phyloP scores from a whole-genome alignment of 2,888 invertebrate genomes.

The Polydesmus complanatus region DNA sequence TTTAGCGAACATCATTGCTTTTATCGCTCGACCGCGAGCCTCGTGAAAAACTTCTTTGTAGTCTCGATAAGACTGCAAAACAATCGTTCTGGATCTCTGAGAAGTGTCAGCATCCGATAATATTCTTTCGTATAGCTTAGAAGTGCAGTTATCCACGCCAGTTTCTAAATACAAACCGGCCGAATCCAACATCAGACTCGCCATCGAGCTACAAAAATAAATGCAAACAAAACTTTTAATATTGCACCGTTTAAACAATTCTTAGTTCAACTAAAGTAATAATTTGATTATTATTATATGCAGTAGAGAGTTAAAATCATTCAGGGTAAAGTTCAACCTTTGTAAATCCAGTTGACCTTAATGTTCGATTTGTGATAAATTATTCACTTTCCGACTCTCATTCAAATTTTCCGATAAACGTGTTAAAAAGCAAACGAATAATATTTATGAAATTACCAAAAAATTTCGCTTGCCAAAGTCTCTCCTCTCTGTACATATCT shows the following conservation, averaged over 20 bases:
- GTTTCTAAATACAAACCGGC: slow-evolving; percentile 38
- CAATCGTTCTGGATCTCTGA: slow-evolving; percentile 33
- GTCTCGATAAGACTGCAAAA: slow-evolving; percentile 55
- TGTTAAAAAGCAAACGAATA: too few species aligned
- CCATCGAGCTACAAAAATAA: slow-evolving; percentile 36
- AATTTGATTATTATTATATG: too few species aligned
- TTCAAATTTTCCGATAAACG: too few species aligned
- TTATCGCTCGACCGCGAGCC: slow-evolving; percentile 62
- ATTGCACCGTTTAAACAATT: background rate
- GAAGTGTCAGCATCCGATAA: slow-evolving; percentile 12
- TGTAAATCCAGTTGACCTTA: too few species aligned
- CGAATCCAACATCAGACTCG: slow-evolving; percentile 39
- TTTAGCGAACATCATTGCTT: slow-evolving; percentile 67
- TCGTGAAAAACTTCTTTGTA: slow-evolving; percentile 64
- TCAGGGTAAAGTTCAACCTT: too few species aligned
- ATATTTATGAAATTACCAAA: slow-evolving; percentile 57
- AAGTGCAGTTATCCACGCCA: slow-evolving; percentile 33
- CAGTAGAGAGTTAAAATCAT: too few species aligned
- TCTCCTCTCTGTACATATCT: slow-evolving; percentile 62
- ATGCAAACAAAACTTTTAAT: too few species aligned
- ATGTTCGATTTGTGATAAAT: too few species aligned
- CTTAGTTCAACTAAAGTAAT: background rate
- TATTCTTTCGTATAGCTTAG: slow-evolving; percentile 28
- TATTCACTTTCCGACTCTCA: too few species aligned
- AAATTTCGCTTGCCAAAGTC: slow-evolving; percentile 56